These are phyloP conservation scores for Phaetusa simplex DNA, from an alignment of 2,113 vertebrate genomes.

Conservation along the genomic window DNA sequence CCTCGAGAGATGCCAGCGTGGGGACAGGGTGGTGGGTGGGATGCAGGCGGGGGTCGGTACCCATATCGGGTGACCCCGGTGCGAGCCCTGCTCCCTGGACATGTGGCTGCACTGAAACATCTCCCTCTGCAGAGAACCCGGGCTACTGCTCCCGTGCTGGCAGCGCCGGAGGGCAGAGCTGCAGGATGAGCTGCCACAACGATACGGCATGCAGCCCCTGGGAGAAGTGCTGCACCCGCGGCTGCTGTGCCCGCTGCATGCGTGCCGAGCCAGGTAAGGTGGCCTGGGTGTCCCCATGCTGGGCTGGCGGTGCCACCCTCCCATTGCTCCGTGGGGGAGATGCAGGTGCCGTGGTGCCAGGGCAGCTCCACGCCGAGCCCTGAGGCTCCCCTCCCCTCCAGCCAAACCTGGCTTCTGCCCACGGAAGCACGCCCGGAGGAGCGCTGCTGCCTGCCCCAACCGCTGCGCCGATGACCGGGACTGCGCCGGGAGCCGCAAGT, in stretches of 20 bases:
- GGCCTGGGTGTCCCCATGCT: not conserved
- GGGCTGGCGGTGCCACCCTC: not conserved
- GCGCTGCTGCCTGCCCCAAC: not conserved
- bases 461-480: not conserved
- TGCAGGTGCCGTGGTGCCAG: fast-evolving
- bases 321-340: fast-evolving
- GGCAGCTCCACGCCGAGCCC: not conserved
- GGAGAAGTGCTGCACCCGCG: not conserved
- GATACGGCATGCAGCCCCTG: not conserved
- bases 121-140: not conserved
- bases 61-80: not conserved
- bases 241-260: not conserved
- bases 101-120: fast-evolving
- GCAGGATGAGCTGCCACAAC: not conserved
- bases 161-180: fast-evolving
- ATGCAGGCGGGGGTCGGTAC: fast-evolving
- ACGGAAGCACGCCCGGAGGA: not conserved
- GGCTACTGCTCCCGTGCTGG: constrained; percentile 18
- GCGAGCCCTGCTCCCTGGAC: fast-evolving
- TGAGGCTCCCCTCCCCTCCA: not conserved
- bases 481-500: not conserved
- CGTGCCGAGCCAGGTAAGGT: not conserved
- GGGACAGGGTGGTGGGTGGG: fast-evolving
- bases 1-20: fast-evolving
- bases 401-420: constrained; percentile 35